These are phyloP conservation scores for Pempheris klunzingeri DNA, from an alignment of 2,797 vertebrate genomes.

Conservation along the genomic window DNA sequence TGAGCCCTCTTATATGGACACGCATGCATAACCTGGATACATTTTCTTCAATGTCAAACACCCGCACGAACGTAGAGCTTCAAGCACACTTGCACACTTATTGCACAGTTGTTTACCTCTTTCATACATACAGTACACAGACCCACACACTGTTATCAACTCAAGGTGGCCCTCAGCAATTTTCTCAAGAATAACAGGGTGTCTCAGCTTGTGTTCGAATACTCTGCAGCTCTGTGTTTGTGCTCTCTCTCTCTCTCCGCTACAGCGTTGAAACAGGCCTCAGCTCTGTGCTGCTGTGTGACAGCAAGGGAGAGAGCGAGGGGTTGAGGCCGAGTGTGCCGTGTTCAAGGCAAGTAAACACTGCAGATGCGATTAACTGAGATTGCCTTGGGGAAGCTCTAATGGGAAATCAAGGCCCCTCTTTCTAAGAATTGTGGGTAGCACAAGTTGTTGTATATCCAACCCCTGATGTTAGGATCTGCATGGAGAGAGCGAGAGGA, in stretches of 20 bases:
- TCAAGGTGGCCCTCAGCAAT: slow-evolving; percentile 60
- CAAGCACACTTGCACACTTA: slow-evolving; percentile 15
- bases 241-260: slow-evolving; percentile 14
- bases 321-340: slow-evolving; percentile 8
- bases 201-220: slow-evolving; percentile 34
- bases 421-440: slow-evolving; percentile 52
- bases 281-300: slow-evolving; percentile 26
- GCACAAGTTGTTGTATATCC: slow-evolving; percentile 39
- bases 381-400: slow-evolving; percentile 60
- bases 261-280: slow-evolving; percentile 39
- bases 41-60: not conserved
- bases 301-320: not conserved
- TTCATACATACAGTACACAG: not conserved
- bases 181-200: slow-evolving; percentile 63
- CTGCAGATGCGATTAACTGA: slow-evolving; percentile 67
- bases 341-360: slow-evolving; percentile 61
- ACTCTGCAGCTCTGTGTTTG: slow-evolving; percentile 37
- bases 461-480: slow-evolving; percentile 38
- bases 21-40: not conserved
- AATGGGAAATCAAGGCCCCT: slow-evolving; percentile 69
- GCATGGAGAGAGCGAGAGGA: slow-evolving; percentile 1
- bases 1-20: not conserved
- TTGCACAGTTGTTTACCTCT: slow-evolving; percentile 11
- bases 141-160: slow-evolving; percentile 46
- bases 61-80: not conserved